Evolutionary conservation across 23 tunicate species (phyloP), one percentile per base, ranked within the genome.

Genomic region (Clavelina lepadiformis): DNA sequence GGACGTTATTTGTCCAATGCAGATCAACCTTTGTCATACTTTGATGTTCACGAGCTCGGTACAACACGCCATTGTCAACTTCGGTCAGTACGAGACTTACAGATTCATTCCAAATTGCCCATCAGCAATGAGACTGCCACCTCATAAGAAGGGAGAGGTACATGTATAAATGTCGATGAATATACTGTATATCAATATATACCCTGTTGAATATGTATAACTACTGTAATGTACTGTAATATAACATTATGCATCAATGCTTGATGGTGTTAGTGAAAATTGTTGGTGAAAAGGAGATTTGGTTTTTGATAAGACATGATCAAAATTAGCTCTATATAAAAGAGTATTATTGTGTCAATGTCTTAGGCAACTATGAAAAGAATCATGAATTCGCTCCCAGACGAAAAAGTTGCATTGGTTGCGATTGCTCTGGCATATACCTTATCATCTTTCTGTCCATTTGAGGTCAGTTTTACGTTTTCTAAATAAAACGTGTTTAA

Each of bases 351-450:
- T 11, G 51, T 61, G 67, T 46, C 2, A 27, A 18, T 3, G 44
- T n/a, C n/a, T n/a, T 37, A 89, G 97, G 97, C 57, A 49, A 41
- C 65, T 1, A 18, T 37, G 36, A 51, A 83, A 27, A 19, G 75
- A 33, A 83, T 83, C 7, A 56, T 83, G 72, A 54, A 75, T 58
- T 75, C 82, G 29, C 77, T 83, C 3, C 92, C 92, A 2, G 75
- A 58, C 31, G 28, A 49, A n/a, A 64, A 50, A 8, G 70, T 77
- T 79, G 72, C 94, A 6, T 6, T 35, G n/a, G 25, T 82, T 2
- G 73, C 63, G 60, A 31, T 70, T 3, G 80, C 58, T 20, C 30
- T 35, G 3, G 19, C 61, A 3, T 69, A 37, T 53, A 45, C 64
- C 3, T 46, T 82, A 2, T 82, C 89, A 3, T 20, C 63, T 4